These are phyloP conservation scores for Homalodisca vitripennis DNA, from an alignment of 1,140 invertebrate genomes.

Conservation along the genomic window DNA sequence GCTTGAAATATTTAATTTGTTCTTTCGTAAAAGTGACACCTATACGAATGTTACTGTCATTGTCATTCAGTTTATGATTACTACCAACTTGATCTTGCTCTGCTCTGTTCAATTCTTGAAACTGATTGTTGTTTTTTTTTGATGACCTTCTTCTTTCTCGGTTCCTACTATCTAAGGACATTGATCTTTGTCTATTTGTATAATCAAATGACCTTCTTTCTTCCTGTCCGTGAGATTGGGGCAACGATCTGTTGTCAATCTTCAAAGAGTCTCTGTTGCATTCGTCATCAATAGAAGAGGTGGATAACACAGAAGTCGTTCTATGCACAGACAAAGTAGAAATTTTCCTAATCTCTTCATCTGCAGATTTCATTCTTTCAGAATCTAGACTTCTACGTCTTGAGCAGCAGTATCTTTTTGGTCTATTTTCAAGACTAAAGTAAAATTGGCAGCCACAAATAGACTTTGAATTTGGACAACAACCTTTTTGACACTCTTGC, in stretches of 20 bases:
- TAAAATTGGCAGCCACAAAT: slow-evolving; percentile 6
- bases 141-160: background rate
- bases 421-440: background rate
- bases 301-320: no score
- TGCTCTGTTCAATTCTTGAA: background rate
- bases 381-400: no score
- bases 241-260: no score
- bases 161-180: background rate
- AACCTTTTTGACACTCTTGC: background rate
- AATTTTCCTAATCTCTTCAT: no score
- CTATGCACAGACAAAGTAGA: no score
- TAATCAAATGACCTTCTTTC: no score
- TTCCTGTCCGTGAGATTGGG: no score
- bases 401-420: slow-evolving; percentile 1
- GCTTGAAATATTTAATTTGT: background rate
- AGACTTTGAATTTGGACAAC: slow-evolving; percentile 5
- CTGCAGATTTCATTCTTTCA: no score
- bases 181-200: no score
- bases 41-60: background rate
- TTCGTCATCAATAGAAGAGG: no score
- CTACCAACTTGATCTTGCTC: background rate
- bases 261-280: no score
- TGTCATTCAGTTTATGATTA: background rate
- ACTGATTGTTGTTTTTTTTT: background rate
- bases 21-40: background rate